Conservation (phyloP, 2,113 vertebrate genomes). For the Picathartes gymnocephalus region DNA sequence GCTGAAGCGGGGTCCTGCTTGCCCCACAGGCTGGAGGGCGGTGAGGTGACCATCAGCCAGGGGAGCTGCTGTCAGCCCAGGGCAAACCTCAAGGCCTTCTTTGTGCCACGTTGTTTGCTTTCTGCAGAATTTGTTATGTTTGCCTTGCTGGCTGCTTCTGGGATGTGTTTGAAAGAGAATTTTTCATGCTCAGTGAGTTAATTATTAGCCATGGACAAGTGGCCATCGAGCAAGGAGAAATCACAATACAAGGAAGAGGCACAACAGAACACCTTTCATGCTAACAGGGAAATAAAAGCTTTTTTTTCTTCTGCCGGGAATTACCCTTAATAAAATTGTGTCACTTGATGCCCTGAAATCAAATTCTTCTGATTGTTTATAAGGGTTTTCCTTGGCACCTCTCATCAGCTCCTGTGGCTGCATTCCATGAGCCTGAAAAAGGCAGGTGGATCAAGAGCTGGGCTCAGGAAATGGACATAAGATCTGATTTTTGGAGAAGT, state of each 20-base stretch:
- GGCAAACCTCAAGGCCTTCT: not conserved
- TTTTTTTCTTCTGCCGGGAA: not conserved
- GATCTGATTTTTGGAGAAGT: not conserved
- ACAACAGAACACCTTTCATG: conserved; percentile 47
- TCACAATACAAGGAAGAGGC: conserved; percentile 37
- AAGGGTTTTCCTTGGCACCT: not conserved
- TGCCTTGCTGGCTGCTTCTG: not conserved
- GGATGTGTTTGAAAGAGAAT: not conserved
- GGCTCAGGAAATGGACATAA: not conserved
- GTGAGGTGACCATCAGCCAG: not conserved
- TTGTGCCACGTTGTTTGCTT: not conserved
- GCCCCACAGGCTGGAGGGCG: not conserved
- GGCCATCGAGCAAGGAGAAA: not conserved
- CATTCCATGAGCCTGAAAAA: not conserved
- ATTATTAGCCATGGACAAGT: conserved; percentile 24
- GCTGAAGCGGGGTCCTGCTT: not conserved
- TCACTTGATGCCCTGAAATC: not conserved
- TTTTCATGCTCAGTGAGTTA: conserved; percentile 41
- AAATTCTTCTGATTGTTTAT: not conserved
- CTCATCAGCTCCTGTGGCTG: not conserved
- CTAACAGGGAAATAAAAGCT: conserved; percentile 43
- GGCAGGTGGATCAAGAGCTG: not conserved
- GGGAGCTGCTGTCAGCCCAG: not conserved
- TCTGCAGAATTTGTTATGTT: not conserved
- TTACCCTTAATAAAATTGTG: conserved; percentile 47